A percentile compares a stretch with the other conserved stretches of the same genome.
Conservation (phyloP, 2,888 invertebrate species). For the Calameuta filiformis region DNA sequence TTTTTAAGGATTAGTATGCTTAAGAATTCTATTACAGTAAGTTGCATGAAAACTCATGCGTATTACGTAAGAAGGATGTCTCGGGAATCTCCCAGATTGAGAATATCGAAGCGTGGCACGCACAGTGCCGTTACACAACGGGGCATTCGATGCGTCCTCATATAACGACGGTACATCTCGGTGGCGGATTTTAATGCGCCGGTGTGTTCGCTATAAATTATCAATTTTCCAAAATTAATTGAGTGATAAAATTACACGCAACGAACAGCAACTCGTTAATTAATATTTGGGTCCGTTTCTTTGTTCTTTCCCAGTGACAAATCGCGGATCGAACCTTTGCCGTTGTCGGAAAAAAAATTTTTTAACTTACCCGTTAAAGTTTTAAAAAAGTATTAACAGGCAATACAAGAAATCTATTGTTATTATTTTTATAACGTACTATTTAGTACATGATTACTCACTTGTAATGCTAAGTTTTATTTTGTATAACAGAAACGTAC, state of each 20-base stretch:
- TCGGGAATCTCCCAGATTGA: constrained; percentile 13
- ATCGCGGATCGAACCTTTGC: neutral
- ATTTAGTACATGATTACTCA: neutral
- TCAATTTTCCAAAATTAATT: neutral
- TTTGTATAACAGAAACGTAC: neutral
- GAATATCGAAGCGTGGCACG: constrained; percentile 33
- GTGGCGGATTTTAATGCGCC: neutral
- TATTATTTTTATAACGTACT: neutral
- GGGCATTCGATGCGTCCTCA: constrained; percentile 34
- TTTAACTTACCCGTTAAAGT: neutral
- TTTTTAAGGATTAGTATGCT: neutral
- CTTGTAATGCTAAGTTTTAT: neutral
- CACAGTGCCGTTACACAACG: constrained; percentile 48
- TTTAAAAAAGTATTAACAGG: neutral
- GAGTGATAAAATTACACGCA: neutral
- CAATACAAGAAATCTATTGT: neutral
- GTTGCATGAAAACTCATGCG: neutral
- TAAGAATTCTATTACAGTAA: neutral
- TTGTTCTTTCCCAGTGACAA: neutral
- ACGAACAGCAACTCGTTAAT: neutral
- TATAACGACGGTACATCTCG: constrained; percentile 1
- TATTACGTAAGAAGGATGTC: neutral
- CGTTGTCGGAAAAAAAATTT: neutral
- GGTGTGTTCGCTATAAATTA: constrained; percentile 7
- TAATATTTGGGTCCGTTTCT: neutral